These are phyloP conservation scores for Xyliphius kryptos DNA, from an alignment of 2,113 vertebrate species.

Conservation along the genomic window DNA sequence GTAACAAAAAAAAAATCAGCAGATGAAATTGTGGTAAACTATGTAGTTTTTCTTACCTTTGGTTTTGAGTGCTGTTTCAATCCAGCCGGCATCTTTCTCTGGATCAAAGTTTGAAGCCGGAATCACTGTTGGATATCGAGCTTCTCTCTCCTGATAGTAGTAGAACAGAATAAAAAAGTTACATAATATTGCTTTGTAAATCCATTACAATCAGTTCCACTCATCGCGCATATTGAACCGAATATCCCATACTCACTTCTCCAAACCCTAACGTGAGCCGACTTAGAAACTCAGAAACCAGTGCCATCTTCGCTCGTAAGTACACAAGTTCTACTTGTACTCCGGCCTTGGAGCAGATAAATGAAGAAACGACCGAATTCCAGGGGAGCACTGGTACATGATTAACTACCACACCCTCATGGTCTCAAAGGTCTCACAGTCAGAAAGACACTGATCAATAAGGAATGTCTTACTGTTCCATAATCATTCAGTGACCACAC, in stretches of 20 bases:
- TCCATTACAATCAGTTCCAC: too few relatives aligned
- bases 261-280: slow-evolving; percentile 58
- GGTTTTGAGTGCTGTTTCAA: slow-evolving; percentile 89
- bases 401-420: slow-evolving; percentile 26
- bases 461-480: not conserved
- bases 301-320: slow-evolving; percentile 53
- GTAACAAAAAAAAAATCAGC: too few relatives aligned
- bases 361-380: not conserved
- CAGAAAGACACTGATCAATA: slow-evolving; percentile 3
- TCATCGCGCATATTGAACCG: too few relatives aligned
- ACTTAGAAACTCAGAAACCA: slow-evolving; percentile 65
- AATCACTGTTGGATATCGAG: slow-evolving; percentile 59
- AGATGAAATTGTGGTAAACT: not conserved
- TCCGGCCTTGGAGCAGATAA: not conserved
- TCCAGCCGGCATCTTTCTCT: slow-evolving; percentile 76
- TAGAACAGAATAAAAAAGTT: too few relatives aligned
- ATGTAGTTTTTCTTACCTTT: slow-evolving; percentile 69
- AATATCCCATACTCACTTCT: slow-evolving; percentile 50
- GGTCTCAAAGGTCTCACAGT: slow-evolving; percentile 33
- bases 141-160: slow-evolving; percentile 46
- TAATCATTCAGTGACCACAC: not conserved
- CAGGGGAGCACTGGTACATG: not conserved
- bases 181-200: too few relatives aligned
- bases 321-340: not conserved
- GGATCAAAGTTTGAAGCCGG: slow-evolving; percentile 74